These are phyloP conservation scores for Dryocosmus kuriphilus DNA, from an alignment of 2,888 invertebrate species.

Conservation along the genomic window DNA sequence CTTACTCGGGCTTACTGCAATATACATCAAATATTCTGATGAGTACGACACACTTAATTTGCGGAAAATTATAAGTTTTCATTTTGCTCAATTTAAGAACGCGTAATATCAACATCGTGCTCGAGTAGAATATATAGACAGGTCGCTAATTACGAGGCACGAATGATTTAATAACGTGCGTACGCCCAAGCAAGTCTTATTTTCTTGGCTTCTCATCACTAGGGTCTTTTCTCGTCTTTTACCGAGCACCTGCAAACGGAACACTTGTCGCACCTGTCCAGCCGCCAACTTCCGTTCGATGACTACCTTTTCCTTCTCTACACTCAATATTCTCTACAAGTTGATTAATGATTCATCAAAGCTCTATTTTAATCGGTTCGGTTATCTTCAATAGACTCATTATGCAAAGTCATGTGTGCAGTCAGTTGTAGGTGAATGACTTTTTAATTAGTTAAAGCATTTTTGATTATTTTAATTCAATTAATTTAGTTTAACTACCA, in stretches of 20 bases:
- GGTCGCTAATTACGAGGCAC: neutral
- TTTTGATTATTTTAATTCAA: no score
- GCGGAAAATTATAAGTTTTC: neutral
- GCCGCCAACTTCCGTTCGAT: conserved; percentile 27
- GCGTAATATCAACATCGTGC: neutral
- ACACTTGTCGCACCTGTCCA: conserved; percentile 37
- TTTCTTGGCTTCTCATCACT: neutral
- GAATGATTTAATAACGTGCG: conserved; percentile 17
- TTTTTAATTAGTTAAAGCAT: no score
- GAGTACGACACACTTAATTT: neutral
- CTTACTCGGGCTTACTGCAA: no score
- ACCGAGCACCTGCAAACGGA: conserved; percentile 32
- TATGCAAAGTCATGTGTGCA: neutral
- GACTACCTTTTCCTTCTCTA: neutral
- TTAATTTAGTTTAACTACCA: no score
- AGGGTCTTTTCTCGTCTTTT: neutral
- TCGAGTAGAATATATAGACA: neutral
- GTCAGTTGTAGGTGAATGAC: neutral
- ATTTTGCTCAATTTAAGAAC: neutral
- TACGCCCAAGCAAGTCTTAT: conserved; percentile 16
- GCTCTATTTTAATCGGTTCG: neutral
- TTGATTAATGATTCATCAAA: neutral
- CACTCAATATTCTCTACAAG: neutral
- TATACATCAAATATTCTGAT: no score
- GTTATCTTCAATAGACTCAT: neutral